Percentiles rank a stretch among this genome's conserved stretches.
These are phyloP conservation scores for Dynastes tityus DNA, from an alignment of 2,888 invertebrate genomes.

Conservation along the genomic window DNA sequence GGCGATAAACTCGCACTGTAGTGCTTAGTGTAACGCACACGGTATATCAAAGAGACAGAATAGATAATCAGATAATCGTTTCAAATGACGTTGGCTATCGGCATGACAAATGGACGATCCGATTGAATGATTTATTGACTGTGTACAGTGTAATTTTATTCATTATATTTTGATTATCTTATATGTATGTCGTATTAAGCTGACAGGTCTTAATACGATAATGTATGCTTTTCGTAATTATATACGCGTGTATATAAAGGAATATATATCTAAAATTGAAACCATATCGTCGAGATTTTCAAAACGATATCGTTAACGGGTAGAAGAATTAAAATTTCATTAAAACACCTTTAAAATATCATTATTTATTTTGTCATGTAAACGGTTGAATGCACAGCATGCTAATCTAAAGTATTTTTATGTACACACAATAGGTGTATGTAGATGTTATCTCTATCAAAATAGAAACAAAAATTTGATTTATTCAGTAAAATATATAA, in stretches of 20 bases:
- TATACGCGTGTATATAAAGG: neutral
- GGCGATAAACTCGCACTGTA: neutral
- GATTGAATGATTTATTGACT: slow-evolving; percentile 42
- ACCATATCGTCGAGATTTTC: neutral
- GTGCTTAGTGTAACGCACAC: neutral
- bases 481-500: too few species aligned
- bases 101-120: slow-evolving; percentile 29
- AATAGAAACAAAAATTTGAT: too few species aligned
- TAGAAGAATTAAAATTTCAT: neutral
- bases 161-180: slow-evolving; percentile 33
- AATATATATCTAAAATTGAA: neutral
- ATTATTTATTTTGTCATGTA: too few species aligned
- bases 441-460: too few species aligned
- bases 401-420: too few species aligned
- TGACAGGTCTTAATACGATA: slow-evolving; percentile 27
- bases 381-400: too few species aligned
- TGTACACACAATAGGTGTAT: too few species aligned
- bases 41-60: slow-evolving; percentile 1
- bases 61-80: slow-evolving; percentile 17
- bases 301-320: neutral
- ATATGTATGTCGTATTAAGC: slow-evolving; percentile 17
- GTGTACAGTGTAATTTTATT: slow-evolving; percentile 27
- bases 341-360: neutral
- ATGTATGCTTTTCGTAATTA: slow-evolving; percentile 18
- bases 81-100: slow-evolving; percentile 18